These are phyloP conservation scores for Calephelis nemesis DNA, from an alignment of 1,140 invertebrate genomes.

Conservation along the genomic window DNA sequence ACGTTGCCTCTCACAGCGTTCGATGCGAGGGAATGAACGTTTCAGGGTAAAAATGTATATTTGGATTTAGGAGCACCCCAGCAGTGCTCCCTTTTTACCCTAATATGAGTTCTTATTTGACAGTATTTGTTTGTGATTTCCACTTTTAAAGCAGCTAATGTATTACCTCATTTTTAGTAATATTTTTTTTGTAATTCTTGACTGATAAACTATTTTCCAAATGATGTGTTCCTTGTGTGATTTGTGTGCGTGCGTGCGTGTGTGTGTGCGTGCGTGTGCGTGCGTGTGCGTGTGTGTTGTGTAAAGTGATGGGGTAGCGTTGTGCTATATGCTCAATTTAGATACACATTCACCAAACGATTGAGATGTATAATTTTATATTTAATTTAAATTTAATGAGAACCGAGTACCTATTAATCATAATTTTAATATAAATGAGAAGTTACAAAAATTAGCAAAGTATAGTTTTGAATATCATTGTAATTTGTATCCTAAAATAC, in stretches of 20 bases:
- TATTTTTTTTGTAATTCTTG: slow-evolving; percentile 69
- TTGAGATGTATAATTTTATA: slow-evolving; percentile 74
- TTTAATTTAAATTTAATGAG: slow-evolving; percentile 76
- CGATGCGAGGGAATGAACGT: slow-evolving; percentile 42
- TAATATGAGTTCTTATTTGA: slow-evolving; percentile 53
- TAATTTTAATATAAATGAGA: slow-evolving; percentile 78
- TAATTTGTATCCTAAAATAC: slow-evolving; percentile 40
- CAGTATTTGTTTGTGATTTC: slow-evolving; percentile 75
- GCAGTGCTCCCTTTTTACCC: neutral
- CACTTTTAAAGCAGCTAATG: slow-evolving; percentile 62
- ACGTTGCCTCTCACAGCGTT: slow-evolving; percentile 70
- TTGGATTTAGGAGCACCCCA: no score
- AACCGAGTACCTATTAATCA: slow-evolving; percentile 76
- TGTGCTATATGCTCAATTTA: slow-evolving; percentile 78
- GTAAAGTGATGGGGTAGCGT: slow-evolving; percentile 70
- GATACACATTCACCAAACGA: slow-evolving; percentile 76
- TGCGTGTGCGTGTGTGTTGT: slow-evolving; percentile 30
- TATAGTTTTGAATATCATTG: slow-evolving; percentile 55
- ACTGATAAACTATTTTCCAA: slow-evolving; percentile 76
- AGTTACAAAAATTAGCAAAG: slow-evolving; percentile 64
- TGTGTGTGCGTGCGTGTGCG: no score
- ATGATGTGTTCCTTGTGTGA: slow-evolving; percentile 72
- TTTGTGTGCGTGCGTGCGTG: slow-evolving; percentile 59
- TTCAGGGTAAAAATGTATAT: slow-evolving; percentile 24
- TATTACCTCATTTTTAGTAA: slow-evolving; percentile 68